These are phyloP conservation scores for Eudasyphora cyanicolor DNA, from an alignment of 2,888 invertebrate species.

Conservation along the genomic window DNA sequence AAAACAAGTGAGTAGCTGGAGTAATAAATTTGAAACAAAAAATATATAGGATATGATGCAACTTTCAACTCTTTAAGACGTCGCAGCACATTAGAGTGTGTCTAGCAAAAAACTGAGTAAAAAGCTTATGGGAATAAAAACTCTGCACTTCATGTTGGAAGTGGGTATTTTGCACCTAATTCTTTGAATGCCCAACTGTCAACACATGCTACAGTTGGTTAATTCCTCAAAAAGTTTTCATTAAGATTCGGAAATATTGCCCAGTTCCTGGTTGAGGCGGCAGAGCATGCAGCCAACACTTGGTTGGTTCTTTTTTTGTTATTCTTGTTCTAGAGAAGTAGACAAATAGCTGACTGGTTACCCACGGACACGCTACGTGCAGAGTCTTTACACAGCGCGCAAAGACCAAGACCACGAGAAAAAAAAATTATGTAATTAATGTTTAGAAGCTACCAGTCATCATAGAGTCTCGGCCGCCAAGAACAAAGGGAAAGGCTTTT, in stretches of 20 bases:
- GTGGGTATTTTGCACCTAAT: slow-evolving; percentile 11
- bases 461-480: background rate
- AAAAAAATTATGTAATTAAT: slow-evolving; percentile 65
- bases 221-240: slow-evolving; percentile 41
- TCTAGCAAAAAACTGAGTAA: background rate
- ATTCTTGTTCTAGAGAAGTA: background rate
- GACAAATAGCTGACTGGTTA: no score
- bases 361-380: no score
- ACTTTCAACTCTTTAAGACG: background rate
- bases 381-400: background rate
- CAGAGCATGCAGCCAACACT: background rate
- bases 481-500: no score
- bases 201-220: slow-evolving; percentile 65
- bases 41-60: background rate
- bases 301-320: background rate
- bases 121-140: background rate
- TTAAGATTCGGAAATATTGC: slow-evolving; percentile 8
- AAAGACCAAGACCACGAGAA: background rate
- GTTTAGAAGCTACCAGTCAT: slow-evolving; percentile 64
- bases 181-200: slow-evolving; percentile 58
- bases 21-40: background rate
- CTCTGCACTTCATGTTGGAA: background rate
- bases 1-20: background rate
- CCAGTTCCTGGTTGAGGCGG: no score
- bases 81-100: background rate